Evolutionary conservation across 2,888 invertebrate species (phyloP).

Genomic region (Dicyrtomina minuta): DNA sequence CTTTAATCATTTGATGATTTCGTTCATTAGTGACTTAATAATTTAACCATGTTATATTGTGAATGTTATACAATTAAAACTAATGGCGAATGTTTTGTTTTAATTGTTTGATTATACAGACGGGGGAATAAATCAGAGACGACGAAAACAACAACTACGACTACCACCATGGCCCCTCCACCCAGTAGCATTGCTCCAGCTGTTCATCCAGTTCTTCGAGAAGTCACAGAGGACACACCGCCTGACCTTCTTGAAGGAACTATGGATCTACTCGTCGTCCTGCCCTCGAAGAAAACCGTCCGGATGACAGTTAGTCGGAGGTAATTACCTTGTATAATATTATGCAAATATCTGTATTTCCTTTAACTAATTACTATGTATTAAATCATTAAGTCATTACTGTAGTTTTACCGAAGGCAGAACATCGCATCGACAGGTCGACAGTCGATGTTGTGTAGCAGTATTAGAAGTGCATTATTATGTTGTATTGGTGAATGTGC

Average conservation of each 20-base stretch:
- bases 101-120: constrained; percentile 14
- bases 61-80: neutral
- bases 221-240: constrained; percentile 68
- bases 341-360: no score
- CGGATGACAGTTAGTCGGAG: constrained; percentile 64
- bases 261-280: constrained; percentile 68
- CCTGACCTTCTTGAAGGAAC: constrained; percentile 70
- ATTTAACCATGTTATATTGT: no score
- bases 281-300: constrained; percentile 62
- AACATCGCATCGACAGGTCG: no score
- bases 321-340: constrained; percentile 58
- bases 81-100: no score
- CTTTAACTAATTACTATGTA: neutral
- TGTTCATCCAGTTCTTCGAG: constrained; percentile 54
- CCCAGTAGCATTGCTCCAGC: constrained; percentile 36
- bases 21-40: no score
- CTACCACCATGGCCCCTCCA: no score
- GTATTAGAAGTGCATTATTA: constrained; percentile 16
- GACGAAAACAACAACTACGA: no score
- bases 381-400: no score
- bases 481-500: constrained; percentile 14
- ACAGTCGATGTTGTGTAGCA: no score
- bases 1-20: no score
- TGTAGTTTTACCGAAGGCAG: no score
- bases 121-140: constrained; percentile 9